These are phyloP conservation scores for Cepaea hortensis DNA, from an alignment of 2,888 invertebrate genomes.

Conservation along the genomic window DNA sequence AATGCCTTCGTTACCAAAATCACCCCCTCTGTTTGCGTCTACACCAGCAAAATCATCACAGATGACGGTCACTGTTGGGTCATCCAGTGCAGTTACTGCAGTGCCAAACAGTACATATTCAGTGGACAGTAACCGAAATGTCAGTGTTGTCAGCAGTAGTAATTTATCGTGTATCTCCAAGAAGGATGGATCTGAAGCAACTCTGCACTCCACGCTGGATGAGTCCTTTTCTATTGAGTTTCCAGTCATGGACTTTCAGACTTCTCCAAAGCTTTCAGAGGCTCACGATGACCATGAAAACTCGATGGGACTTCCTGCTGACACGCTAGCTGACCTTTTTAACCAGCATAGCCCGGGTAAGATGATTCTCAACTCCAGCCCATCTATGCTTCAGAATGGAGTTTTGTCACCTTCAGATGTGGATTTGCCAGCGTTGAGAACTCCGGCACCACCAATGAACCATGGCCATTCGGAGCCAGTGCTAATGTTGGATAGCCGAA, in stretches of 20 bases:
- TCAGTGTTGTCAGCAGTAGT: conserved; percentile 10
- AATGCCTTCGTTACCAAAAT: conserved; percentile 23
- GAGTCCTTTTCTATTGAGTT: conserved; percentile 48
- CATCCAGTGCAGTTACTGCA: conserved; percentile 5
- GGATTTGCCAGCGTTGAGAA: conserved; percentile 45
- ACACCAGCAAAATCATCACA: conserved; percentile 16
- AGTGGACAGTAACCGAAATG: background rate
- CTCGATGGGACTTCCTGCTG: conserved; percentile 44
- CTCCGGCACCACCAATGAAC: conserved; percentile 40
- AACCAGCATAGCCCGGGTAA: conserved; percentile 47
- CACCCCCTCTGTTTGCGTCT: conserved; percentile 39
- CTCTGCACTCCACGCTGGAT: conserved; percentile 34
- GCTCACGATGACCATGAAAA: conserved; percentile 42
- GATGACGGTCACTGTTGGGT: background rate
- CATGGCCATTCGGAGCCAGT: conserved; percentile 27
- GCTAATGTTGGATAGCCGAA: conserved; percentile 32
- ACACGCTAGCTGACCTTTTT: conserved; percentile 44
- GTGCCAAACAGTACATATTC: conserved; percentile 15
- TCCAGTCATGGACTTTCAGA: conserved; percentile 47
- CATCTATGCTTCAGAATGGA: conserved; percentile 40
- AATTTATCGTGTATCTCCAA: conserved; percentile 21
- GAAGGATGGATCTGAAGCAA: conserved; percentile 25
- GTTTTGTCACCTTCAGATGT: conserved; percentile 49
- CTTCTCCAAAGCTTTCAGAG: conserved; percentile 44
- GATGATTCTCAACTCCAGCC: conserved; percentile 43